Conservation (phyloP, 2,888 invertebrate genomes). For the Agrochola circellaris region DNA sequence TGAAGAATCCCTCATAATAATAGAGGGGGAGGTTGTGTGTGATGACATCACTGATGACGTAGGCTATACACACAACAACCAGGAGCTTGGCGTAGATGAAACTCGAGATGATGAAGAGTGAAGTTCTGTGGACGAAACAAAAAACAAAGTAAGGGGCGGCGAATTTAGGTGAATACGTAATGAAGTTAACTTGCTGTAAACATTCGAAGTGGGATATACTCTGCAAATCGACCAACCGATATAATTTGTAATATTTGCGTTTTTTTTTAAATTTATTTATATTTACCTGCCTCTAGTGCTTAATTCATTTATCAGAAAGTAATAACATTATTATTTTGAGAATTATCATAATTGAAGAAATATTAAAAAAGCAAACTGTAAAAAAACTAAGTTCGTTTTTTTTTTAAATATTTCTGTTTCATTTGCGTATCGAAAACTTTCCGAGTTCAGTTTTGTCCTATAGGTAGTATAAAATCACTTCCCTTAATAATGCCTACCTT, state of each 20-base stretch:
- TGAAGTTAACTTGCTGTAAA: slow-evolving; percentile 15
- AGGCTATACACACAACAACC: slow-evolving; percentile 97
- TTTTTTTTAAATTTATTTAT: no score
- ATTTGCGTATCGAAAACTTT: background rate
- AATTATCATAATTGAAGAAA: background rate
- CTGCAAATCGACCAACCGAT: background rate
- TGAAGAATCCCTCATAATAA: slow-evolving; percentile 99
- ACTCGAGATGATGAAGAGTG: slow-evolving; percentile 98
- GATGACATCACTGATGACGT: slow-evolving; percentile 98
- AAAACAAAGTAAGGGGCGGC: slow-evolving; percentile 20
- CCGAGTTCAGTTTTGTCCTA: background rate
- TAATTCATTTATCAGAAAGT: background rate
- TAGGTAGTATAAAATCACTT: background rate
- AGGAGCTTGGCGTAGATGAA: slow-evolving; percentile 98
- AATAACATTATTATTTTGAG: background rate
- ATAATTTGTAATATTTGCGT: no score
- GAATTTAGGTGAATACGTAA: slow-evolving; percentile 6
- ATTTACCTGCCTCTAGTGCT: background rate
- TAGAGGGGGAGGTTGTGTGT: slow-evolving; percentile 97
- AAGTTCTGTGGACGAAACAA: slow-evolving; percentile 93
- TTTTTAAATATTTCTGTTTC: background rate
- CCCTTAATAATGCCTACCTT: background rate
- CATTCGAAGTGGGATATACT: background rate
- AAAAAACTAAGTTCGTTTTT: no score
- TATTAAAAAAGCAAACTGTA: background rate